phyloP scores from a whole-genome alignment of 2,113 vertebrate species.

The Ursus arctos region DNA sequence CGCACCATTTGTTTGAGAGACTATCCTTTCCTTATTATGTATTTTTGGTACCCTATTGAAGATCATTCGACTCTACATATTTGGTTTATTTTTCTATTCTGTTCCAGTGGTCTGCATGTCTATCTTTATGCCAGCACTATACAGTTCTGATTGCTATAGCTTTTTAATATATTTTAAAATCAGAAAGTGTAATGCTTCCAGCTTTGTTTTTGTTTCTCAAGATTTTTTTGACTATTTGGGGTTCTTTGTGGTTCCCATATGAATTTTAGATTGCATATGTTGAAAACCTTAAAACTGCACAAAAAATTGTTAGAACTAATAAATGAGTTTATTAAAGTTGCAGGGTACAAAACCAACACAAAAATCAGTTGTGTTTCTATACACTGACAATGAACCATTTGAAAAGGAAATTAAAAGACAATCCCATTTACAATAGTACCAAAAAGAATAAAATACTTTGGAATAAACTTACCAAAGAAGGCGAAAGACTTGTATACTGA shows the following conservation, averaged over 20 bases:
- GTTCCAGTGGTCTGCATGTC: neutral
- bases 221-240: neutral
- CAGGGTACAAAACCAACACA: neutral
- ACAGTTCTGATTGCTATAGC: neutral
- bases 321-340: neutral
- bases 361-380: neutral
- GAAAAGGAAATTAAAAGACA: neutral
- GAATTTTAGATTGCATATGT: neutral
- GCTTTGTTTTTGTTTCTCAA: neutral
- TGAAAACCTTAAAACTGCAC: neutral
- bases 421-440: neutral
- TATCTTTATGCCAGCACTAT: neutral
- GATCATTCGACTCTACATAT: neutral
- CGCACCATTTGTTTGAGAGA: neutral
- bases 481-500: neutral
- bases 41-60: neutral
- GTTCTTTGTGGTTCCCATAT: neutral
- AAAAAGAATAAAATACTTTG: neutral
- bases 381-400: neutral
- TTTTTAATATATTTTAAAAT: neutral
- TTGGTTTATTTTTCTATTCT: neutral
- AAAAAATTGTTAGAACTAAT: neutral
- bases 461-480: neutral
- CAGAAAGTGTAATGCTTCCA: neutral
- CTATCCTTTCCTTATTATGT: neutral